A percentile compares a stretch with the other conserved stretches of the same genome.
Conservation (phyloP, 2,888 invertebrate species). For the Chrysolina haemoptera region DNA sequence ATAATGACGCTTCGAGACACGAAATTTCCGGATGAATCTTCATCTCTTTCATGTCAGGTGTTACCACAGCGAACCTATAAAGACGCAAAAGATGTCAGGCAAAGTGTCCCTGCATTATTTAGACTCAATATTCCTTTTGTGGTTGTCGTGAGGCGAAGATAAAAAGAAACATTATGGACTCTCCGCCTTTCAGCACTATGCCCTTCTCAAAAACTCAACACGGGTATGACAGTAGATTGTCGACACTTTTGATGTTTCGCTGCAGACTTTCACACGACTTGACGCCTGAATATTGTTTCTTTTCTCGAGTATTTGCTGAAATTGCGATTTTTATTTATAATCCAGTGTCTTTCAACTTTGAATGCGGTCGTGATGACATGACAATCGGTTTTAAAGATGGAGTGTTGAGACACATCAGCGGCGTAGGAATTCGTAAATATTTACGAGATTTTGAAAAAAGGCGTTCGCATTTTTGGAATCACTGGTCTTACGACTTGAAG, state of each 20-base stretch:
- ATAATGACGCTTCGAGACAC: not conserved
- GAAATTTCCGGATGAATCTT: conserved; percentile 9
- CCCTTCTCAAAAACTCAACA: conserved; percentile 33
- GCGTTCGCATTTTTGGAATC: conserved; percentile 7
- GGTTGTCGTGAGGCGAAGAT: conserved; percentile 43
- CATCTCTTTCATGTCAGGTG: conserved; percentile 35
- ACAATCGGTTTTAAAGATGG: conserved; percentile 35
- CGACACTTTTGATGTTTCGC: conserved; percentile 38
- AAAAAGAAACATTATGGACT: conserved; percentile 43
- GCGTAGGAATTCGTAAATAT: conserved; percentile 39
- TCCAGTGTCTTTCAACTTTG: conserved; percentile 31
- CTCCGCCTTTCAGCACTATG: conserved; percentile 38
- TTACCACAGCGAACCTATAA: conserved; percentile 35
- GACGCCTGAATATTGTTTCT: conserved; percentile 31
- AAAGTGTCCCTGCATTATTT: conserved; percentile 46
- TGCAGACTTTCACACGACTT: conserved; percentile 32
- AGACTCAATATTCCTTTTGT: conserved; percentile 49
- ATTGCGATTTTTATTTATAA: conserved; percentile 37
- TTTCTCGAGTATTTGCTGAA: conserved; percentile 31
- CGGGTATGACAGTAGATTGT: conserved; percentile 38
- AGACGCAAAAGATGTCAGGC: conserved; percentile 39
- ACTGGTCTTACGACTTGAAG: conserved; percentile 24
- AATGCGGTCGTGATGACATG: conserved; percentile 28
- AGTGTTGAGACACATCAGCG: conserved; percentile 36
- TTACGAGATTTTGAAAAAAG: conserved; percentile 33